Base-by-base conservation (phyloP, 2,797 vertebrate genomes). In the Lutjanus argentimaculatus region DNA sequence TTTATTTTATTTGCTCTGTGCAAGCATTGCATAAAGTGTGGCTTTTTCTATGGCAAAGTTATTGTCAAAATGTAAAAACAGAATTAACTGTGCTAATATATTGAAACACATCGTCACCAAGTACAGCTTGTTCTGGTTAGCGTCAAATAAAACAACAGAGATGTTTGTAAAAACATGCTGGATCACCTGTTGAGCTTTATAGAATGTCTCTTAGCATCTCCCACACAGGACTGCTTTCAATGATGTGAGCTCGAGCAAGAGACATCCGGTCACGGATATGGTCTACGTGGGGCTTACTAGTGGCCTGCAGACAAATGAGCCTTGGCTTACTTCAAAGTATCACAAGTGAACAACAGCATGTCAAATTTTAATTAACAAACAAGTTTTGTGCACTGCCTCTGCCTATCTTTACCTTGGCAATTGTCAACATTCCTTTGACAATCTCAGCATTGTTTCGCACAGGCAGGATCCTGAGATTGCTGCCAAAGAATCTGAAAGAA, bases 351-450 rank as follows among this genome's bases (percentile, higher is more conserved):
- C 14, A 64, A 52, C 36, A 72, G 0, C 21, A 3, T 19, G 25
- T 52, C 7, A 21, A 6, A 13, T 17, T 43, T 42, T 36, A 36
- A 9, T 57, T 10, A 40, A 46, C 30, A 8, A 61, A 48, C 25
- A 7, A 11, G 7, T 2, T 43, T 0, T 46, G 12, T 11, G n/a
- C 42, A 16, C n/a, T 45, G 12, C n/a, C 40, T 73, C 52, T n/a
- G n/a, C n/a, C n/a, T 13, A 5, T 69, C 7, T 92, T 95, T 93
- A 98, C 98, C 96, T 97, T 98, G 56, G 97, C 97, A 79, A 99
- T 95, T 13, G 95, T 96, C 72, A 98, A 87, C 96, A 99, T 98
- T 75, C 96, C 96, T 89, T 96, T 96, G 64, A 97, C 87, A 11
- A 95, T 90, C 78, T 99, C 97, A 51, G 85, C 83, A 83, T 88